Conservation (phyloP, 2,888 invertebrate genomes). For the Acleris emargana region DNA sequence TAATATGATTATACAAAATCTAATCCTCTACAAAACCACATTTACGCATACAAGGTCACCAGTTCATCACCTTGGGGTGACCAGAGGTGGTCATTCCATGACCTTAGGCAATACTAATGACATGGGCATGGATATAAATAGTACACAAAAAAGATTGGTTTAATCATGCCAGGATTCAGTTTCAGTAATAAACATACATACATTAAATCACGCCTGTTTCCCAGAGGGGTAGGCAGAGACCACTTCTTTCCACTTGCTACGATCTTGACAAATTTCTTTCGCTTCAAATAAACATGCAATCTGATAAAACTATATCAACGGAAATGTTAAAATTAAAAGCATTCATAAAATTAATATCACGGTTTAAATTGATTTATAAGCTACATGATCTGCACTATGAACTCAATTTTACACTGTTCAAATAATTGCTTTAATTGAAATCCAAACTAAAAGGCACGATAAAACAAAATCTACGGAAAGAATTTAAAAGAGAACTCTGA, state of each 20-base stretch:
- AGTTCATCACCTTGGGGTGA: constrained; percentile 25
- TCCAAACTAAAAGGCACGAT: no score
- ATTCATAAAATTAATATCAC: no score
- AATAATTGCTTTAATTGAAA: no score
- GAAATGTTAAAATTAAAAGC: no score
- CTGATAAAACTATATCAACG: background rate
- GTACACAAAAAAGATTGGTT: background rate
- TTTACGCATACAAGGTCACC: constrained; percentile 21
- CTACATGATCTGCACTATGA: no score
- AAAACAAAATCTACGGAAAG: no score
- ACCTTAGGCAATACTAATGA: constrained; percentile 30
- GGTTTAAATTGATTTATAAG: no score
- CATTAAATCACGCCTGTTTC: no score
- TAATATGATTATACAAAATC: constrained; percentile 14
- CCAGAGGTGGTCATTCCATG: constrained; percentile 15
- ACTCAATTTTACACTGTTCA: no score
- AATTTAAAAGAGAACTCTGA: constrained; percentile 3
- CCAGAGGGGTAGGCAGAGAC: no score
- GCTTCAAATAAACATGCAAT: constrained; percentile 1
- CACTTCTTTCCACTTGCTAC: no score
- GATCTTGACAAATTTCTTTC: no score
- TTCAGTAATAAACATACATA: background rate
- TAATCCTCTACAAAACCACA: constrained; percentile 1
- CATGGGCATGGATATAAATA: constrained; percentile 10
- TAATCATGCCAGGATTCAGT: background rate